Percentiles rank a stretch among this genome's conserved stretches.
Conservation (phyloP, 1,140 invertebrate species). For the Brachionus calyciflorus region DNA sequence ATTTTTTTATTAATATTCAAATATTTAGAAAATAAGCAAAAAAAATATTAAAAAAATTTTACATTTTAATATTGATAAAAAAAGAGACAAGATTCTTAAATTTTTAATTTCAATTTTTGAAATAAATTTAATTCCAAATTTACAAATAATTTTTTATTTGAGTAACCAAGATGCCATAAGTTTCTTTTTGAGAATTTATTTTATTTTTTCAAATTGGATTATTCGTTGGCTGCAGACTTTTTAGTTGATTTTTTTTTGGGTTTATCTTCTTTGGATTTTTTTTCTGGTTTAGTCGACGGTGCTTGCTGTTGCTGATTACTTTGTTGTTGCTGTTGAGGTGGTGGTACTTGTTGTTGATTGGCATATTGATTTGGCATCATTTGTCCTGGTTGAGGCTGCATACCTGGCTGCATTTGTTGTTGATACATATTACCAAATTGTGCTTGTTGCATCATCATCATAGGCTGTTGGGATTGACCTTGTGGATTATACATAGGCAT, state of each 20-base stretch:
- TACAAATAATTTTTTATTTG: too few species aligned
- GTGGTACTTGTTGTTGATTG: neutral
- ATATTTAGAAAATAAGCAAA: too few species aligned
- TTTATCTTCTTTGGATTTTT: slow-evolving; percentile 29
- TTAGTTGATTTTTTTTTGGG: slow-evolving; percentile 10
- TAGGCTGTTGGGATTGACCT: slow-evolving; percentile 3
- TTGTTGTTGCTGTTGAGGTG: neutral
- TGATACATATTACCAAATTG: slow-evolving; percentile 25
- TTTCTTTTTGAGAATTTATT: too few species aligned
- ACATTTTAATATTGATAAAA: too few species aligned
- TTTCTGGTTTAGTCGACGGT: neutral
- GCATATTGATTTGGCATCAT: neutral
- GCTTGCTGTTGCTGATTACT: neutral
- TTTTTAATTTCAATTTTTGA: too few species aligned
- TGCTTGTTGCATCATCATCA: slow-evolving; percentile 11
- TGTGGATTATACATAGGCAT: neutral
- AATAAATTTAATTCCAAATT: too few species aligned
- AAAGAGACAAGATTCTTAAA: too few species aligned
- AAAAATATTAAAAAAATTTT: too few species aligned
- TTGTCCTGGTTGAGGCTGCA: neutral
- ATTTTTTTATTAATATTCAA: too few species aligned
- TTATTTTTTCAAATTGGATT: too few species aligned
- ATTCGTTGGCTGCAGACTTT: neutral
- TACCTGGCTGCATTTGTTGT: neutral
- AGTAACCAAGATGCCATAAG: too few species aligned